Evolutionary conservation across 2,113 vertebrate species (phyloP), one percentile per base, ranked within the genome.

Genomic region (Echinops telfairi): DNA sequence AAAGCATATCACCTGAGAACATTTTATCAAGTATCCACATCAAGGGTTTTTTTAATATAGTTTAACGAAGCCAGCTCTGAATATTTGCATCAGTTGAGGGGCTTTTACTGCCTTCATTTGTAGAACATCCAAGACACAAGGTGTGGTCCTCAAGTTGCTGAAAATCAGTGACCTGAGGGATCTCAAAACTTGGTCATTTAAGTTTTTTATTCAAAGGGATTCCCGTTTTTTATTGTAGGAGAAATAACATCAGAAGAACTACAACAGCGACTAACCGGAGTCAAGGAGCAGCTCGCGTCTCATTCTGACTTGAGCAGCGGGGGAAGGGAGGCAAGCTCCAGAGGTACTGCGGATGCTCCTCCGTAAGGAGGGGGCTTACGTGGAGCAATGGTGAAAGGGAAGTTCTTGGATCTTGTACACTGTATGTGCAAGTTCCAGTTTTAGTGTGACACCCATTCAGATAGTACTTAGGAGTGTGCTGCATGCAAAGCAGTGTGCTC

Each of bases 221-320:
- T 93, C 62, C 80, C 15, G 11, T 77, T 38, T 20, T 75, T 36
- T 36, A 22, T 94, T 96, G 96, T 96, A 99, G 99, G 99, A 92
- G 99, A 99, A 97, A 98, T 99, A 97, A 99, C 99, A 83, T 99
- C 99, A 60, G 98, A 99, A 98, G 99, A 99, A 95, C 98, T 99
- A 38, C 98, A 98, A 27, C 99, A 99, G 36, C 98, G 99, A 85
- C 98, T 99, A 89, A 98, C 99, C 80, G 99, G 98, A 23, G 98
- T 99, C 27, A 99, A 99, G 95, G 99, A 99, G 86, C 98, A 98
- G 1, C 96, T 99, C 86, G 98, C 98, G 3, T 98, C 98, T 7
- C 99, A 98, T 87, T 97, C 98, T 83, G 97, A 92, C 57, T 79
- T 97, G 10, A 98, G 98, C 95, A 98, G 96, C 89, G 97, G 96